Base-by-base conservation (phyloP, 1,140 invertebrate species). In the Diplogasteroides magnus region DNA sequence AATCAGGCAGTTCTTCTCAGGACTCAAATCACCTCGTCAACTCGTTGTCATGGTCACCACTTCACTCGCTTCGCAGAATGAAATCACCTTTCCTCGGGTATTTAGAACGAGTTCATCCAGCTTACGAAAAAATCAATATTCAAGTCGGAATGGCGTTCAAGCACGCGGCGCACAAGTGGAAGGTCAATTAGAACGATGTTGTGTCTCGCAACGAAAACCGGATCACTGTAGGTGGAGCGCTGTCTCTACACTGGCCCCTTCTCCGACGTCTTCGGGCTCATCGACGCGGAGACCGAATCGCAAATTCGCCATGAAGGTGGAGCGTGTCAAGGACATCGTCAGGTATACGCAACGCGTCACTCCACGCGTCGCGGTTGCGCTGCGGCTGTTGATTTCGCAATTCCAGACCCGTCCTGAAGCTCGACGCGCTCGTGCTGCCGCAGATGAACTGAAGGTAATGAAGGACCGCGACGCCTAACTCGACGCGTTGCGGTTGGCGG, bases 261-360 rank as follows among this genome's bases (percentile, higher is more conserved):
- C 32, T 68, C 65, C 25, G 74, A 76, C 62, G 74, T 76, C 31
- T 76, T 61, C 59, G 59, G 63, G 13, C 68, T 76, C 48, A 31
- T 31, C 2, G 74, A 75, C 60, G 59, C 59, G n/a, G 48, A 27
- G 11, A 29, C 62, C 56, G 14, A 58, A 67, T 25, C 59, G 61
- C 27, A 64, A 66, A 23, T 76, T 67, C 62, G 74, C 74, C 23
- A 76, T 76, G 74, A 76, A 76, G 58, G 60, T 57, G 27, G 74
- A 76, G 57, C 29, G 61, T 25, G 62, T 73, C 31, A 70, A 64
- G 28, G 74, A 66, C 27, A 61, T 65, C 29, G n/a, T 72, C 19
- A 37, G 67, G 69, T 48, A 48, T n/a, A n/a, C n/a, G n/a, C n/a
- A n/a, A n/a, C n/a, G n/a, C n/a, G n/a, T n/a, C n/a, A n/a, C n/a